A percentile compares a stretch with the other conserved stretches of the same genome.
phyloP scores from a whole-genome alignment of 2,113 vertebrate species.

The Albula glossodonta region DNA sequence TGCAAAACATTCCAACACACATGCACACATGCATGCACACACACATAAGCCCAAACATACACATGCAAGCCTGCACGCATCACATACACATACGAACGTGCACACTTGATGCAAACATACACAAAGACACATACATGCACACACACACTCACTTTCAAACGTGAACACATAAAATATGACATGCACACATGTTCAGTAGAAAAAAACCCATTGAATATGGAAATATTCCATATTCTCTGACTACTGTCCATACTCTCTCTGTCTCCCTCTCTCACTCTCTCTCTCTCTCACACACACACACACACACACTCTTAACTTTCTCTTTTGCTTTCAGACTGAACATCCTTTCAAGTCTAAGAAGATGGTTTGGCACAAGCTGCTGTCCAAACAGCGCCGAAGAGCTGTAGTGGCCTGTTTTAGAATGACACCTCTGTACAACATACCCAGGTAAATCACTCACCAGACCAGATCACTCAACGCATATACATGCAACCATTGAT shows the following conservation, averaged over 20 bases:
- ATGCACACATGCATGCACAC: no score
- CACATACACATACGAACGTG: not conserved
- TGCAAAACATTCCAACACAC: not conserved
- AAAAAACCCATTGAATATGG: no score
- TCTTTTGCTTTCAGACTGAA: slow-evolving; percentile 69
- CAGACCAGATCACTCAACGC: no score
- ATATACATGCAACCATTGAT: no score
- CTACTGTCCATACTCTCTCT: no score
- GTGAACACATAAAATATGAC: no score
- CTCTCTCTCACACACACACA: no score
- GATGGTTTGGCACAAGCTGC: slow-evolving; percentile 93
- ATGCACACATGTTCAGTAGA: no score
- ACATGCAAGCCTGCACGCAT: no score
- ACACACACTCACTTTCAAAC: not conserved
- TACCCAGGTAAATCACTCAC: slow-evolving; percentile 76
- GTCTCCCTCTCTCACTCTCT: no score
- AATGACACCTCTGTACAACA: slow-evolving; percentile 91
- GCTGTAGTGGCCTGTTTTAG: slow-evolving; percentile 93
- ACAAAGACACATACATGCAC: no score
- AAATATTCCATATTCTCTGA: no score
- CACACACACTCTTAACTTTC: not conserved
- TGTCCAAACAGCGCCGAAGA: slow-evolving; percentile 91
- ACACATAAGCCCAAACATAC: not conserved
- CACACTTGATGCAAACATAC: not conserved
- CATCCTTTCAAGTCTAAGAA: slow-evolving; percentile 94